These are phyloP conservation scores for Musca domestica DNA, from an alignment of 1,140 invertebrate species.

Conservation along the genomic window DNA sequence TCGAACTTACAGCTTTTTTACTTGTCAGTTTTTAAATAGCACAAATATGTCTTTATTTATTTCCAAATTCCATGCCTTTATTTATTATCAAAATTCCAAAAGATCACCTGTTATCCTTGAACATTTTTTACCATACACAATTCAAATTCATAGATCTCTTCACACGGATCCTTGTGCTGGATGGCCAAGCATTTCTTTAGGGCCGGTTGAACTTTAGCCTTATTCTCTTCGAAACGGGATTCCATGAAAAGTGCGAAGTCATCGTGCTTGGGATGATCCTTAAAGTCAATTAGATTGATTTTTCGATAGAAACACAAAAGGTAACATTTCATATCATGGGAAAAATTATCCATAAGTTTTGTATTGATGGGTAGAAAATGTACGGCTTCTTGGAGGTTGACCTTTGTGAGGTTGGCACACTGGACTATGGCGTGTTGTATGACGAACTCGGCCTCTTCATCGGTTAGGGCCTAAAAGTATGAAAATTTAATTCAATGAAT, in stretches of 20 bases:
- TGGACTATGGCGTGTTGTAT: too few relatives aligned
- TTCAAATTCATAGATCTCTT: background rate
- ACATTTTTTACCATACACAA: background rate
- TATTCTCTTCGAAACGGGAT: background rate
- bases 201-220: background rate
- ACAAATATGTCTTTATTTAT: too few relatives aligned
- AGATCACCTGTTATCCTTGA: too few relatives aligned
- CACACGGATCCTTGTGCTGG: background rate
- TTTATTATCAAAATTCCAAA: too few relatives aligned
- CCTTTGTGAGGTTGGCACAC: too few relatives aligned
- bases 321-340: background rate
- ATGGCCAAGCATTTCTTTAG: background rate
- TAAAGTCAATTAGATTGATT: background rate
- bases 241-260: background rate
- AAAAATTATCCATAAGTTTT: background rate
- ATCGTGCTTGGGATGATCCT: background rate
- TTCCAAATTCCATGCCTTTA: too few relatives aligned
- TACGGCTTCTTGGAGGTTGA: background rate
- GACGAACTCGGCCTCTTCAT: background rate
- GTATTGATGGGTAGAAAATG: background rate
- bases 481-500: background rate
- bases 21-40: too few relatives aligned
- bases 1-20: too few relatives aligned
- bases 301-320: background rate
- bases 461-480: too few relatives aligned